phyloP scores from a whole-genome alignment of 2,797 vertebrate species.

The Erethizon dorsatum region DNA sequence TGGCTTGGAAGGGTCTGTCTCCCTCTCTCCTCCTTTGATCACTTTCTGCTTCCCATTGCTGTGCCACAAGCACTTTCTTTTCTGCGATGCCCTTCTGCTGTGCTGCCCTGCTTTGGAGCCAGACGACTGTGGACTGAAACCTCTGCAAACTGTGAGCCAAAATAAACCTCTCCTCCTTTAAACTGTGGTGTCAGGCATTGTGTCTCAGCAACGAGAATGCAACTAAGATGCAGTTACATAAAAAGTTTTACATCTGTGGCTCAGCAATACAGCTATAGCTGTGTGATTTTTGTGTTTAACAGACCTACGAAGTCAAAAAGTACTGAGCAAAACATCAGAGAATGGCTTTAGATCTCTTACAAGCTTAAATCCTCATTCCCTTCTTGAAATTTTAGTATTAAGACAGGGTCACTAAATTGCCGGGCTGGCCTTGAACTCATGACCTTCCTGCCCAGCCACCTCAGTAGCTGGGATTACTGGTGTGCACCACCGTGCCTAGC shows the following conservation, averaged over 20 bases:
- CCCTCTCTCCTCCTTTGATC: not conserved
- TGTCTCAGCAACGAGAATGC: not conserved
- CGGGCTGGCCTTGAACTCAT: not conserved
- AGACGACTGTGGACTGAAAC: too few relatives aligned
- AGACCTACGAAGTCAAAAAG: not conserved
- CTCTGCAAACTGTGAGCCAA: not conserved
- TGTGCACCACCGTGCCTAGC: not conserved
- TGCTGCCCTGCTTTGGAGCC: not conserved
- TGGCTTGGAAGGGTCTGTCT: not conserved
- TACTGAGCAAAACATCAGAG: not conserved
- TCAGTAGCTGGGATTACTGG: not conserved
- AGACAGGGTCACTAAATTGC: not conserved
- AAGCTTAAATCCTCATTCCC: not conserved
- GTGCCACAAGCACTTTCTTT: not conserved
- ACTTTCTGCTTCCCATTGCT: not conserved
- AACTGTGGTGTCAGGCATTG: not conserved
- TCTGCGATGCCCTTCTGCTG: not conserved
- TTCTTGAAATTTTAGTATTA: not conserved
- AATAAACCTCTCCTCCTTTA: not conserved
- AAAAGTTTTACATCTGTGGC: not conserved
- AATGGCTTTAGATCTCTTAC: not conserved
- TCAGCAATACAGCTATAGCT: not conserved
- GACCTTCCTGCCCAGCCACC: not conserved
- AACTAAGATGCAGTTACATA: not conserved
- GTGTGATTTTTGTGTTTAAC: not conserved